Evolutionary conservation across 2,888 invertebrate genomes (phyloP), one percentile per base, ranked within the genome.

Genomic region (Cataglyphis rosenhaueri): DNA sequence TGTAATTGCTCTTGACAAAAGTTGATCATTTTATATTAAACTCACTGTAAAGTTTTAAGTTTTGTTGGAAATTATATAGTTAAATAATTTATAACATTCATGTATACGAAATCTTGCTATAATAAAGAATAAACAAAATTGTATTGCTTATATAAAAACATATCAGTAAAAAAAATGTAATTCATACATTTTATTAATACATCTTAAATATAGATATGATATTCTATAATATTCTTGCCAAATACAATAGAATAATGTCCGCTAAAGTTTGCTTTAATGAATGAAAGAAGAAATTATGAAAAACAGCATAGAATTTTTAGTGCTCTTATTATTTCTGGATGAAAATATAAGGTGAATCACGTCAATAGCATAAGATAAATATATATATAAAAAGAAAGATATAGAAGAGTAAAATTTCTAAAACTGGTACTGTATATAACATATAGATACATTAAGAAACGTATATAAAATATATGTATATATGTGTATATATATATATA

Each of bases 261-360:
- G 41, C 44, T 59, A 78, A 78, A 70, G 48, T 76, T 12, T 3
- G 1, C 41, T 76, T 66, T 66, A 55, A 38, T 52, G 38, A 38
- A 61, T 38, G 35, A 25, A 21, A 41, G 57, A 76, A 57, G 68
- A 70, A 44, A 65, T 78, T 44, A 78, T 18, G 35, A 48, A 71
- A 78, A 70, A 10, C 35, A 21, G 78, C 8, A 59, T 6, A 78
- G 48, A 59, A 61, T 78, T 52, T n/a, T 71, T 70, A 44, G 44
- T 44, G 48, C 10, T 55, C 3, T 44, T 15, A 15, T 52, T 32
- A 29, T 52, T 52, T 48, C 52, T 61, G 57, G 52, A 29, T 21
- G 21, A 76, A 85, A 85, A 86, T 86, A 76, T 86, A 87, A 83
- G 79, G 81, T 86, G 83, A 88, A 79, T 84, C 76, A 81, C 79